Conservation (phyloP, 1,140 invertebrate species). For the Trichonephila clavata region DNA sequence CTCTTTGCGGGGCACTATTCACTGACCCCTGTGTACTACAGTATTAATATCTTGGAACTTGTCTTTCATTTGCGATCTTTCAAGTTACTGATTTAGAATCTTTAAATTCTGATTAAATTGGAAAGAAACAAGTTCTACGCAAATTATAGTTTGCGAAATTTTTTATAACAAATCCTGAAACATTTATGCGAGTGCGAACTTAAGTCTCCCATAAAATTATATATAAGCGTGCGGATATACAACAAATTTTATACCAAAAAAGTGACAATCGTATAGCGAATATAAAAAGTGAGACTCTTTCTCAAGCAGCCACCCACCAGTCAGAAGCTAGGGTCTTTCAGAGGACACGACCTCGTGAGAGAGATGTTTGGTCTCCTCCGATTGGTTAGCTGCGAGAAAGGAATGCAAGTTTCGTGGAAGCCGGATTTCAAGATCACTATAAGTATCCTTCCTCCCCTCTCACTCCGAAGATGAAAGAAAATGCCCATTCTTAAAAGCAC, state of each 20-base stretch:
- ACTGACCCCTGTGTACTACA: rapidly evolving
- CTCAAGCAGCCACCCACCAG: constrained; percentile 36
- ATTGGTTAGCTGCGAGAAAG: constrained; percentile 10
- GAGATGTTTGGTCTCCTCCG: not conserved
- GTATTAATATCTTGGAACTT: too few species aligned
- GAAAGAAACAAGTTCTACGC: too few species aligned
- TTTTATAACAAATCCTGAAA: too few species aligned
- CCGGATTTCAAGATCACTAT: constrained; percentile 56
- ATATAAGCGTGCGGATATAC: too few species aligned
- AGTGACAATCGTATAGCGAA: not conserved
- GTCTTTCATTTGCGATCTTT: too few species aligned
- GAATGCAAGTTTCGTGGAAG: constrained; percentile 53
- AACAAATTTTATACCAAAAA: too few species aligned
- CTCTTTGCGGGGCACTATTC: too few species aligned
- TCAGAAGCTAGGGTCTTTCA: constrained; percentile 34
- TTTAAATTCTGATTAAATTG: too few species aligned
- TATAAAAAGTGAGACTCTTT: not conserved
- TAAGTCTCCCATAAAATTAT: too few species aligned
- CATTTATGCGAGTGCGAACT: too few species aligned
- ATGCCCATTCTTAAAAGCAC: constrained; percentile 53
- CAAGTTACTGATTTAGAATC: too few species aligned
- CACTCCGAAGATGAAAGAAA: not conserved
- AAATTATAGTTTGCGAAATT: too few species aligned
- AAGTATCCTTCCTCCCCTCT: not conserved
- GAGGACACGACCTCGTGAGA: constrained; percentile 60